Evolutionary conservation across 2,113 vertebrate genomes (phyloP).

Genomic region (Illadopsis cleaveri): DNA sequence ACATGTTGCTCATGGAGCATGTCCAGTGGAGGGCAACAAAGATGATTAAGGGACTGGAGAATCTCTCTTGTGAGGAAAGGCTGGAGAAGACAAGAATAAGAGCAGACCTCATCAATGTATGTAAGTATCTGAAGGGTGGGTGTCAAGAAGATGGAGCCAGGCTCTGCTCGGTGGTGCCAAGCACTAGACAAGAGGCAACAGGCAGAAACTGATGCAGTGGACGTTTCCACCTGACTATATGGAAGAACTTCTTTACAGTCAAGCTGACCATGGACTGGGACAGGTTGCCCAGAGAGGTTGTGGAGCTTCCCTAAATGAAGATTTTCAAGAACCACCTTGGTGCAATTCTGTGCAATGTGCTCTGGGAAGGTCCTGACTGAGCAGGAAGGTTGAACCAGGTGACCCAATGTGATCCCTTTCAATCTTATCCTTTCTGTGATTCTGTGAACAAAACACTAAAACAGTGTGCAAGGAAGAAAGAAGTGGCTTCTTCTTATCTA

Average conservation of each 20-base stretch:
- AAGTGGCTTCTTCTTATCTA: not conserved
- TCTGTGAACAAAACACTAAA: not conserved
- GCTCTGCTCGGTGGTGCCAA: not conserved
- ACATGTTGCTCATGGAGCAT: not conserved
- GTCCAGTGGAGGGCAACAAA: not conserved
- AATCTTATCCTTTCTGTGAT: not conserved
- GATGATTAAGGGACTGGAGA: not conserved
- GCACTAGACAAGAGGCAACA: not conserved
- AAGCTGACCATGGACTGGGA: not conserved
- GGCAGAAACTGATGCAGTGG: not conserved
- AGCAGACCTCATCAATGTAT: accelerated
- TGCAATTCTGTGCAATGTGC: not conserved
- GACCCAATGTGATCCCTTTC: not conserved
- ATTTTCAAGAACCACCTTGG: not conserved
- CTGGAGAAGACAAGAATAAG: not conserved
- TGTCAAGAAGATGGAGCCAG: not conserved
- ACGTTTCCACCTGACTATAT: not conserved
- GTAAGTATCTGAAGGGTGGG: not conserved
- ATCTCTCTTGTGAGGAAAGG: not conserved
- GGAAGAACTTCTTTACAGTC: not conserved
- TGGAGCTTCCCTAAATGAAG: not conserved
- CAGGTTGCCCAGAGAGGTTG: not conserved
- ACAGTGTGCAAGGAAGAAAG: not conserved
- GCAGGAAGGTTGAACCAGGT: not conserved
- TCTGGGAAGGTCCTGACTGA: not conserved